Percentiles rank a stretch among this genome's conserved stretches.
Evolutionary conservation across 2,113 vertebrate genomes (phyloP).

Genomic region (Scomber colias): DNA sequence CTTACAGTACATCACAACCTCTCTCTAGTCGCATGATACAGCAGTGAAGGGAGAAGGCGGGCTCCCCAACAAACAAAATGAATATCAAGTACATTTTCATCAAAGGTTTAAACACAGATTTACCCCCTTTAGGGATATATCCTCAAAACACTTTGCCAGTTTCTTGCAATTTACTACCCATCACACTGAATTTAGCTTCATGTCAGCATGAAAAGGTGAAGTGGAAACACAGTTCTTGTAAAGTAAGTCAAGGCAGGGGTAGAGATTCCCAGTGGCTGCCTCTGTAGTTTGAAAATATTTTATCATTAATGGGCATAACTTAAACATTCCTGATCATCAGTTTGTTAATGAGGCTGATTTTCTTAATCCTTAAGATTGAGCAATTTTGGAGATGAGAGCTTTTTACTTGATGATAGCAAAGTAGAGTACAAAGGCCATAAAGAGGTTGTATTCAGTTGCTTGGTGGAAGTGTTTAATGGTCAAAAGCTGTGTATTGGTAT

Average conservation of each 20-base stretch:
- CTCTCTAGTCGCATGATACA: neutral
- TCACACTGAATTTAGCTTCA: too few species aligned
- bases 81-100: neutral
- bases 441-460: slow-evolving; percentile 83
- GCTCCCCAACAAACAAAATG: neutral
- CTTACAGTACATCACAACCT: neutral
- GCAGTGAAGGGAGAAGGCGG: neutral
- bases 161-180: too few species aligned
- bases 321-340: slow-evolving; percentile 41
- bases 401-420: slow-evolving; percentile 44
- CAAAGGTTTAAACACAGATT: neutral
- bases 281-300: slow-evolving; percentile 48
- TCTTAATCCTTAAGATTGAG: slow-evolving; percentile 34
- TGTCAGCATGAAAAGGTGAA: too few species aligned
- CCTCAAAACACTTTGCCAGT: too few species aligned
- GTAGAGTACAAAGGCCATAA: slow-evolving; percentile 65
- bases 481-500: neutral
- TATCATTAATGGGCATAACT: slow-evolving; percentile 33
- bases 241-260: neutral
- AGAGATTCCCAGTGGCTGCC: neutral
- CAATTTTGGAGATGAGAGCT: slow-evolving; percentile 27
- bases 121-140: neutral
- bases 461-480: slow-evolving; percentile 69
- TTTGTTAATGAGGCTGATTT: slow-evolving; percentile 50
- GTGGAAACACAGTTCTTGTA: neutral